These are phyloP conservation scores for Orthonychiurus folsomi DNA, from an alignment of 2,888 invertebrate species.

Conservation along the genomic window DNA sequence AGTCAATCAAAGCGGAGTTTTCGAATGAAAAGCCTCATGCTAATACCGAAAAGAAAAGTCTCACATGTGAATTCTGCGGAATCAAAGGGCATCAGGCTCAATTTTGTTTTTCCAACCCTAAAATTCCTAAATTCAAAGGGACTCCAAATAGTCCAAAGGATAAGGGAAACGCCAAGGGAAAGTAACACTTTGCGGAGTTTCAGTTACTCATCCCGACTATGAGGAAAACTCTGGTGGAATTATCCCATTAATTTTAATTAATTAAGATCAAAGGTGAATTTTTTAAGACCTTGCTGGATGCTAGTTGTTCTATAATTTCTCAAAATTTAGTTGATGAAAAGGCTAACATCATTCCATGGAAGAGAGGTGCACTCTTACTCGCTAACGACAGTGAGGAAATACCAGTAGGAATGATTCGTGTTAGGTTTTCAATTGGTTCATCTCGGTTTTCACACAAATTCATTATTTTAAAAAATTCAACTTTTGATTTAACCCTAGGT, in stretches of 20 bases:
- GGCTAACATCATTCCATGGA: background rate
- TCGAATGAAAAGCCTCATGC: background rate
- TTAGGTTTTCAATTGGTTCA: background rate
- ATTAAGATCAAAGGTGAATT: too few species aligned
- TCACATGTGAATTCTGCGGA: background rate
- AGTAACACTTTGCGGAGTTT: background rate
- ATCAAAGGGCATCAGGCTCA: background rate
- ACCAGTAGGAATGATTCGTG: background rate
- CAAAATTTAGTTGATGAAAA: background rate
- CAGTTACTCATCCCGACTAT: background rate
- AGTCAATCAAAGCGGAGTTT: background rate
- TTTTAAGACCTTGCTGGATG: background rate
- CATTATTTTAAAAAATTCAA: background rate
- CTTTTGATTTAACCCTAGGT: background rate
- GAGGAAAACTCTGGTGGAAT: background rate
- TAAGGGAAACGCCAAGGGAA: background rate
- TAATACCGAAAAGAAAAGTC: too few species aligned
- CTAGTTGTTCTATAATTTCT: background rate
- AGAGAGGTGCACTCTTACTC: background rate
- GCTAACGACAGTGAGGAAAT: background rate
- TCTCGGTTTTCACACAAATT: background rate
- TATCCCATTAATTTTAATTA: background rate
- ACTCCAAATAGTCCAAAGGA: background rate
- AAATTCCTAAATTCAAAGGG: too few species aligned
- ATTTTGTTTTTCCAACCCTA: background rate